Percentiles rank a stretch among this genome's conserved stretches.
phyloP scores from a whole-genome alignment of 2,797 vertebrate species.

The Lutjanus campechanus region DNA sequence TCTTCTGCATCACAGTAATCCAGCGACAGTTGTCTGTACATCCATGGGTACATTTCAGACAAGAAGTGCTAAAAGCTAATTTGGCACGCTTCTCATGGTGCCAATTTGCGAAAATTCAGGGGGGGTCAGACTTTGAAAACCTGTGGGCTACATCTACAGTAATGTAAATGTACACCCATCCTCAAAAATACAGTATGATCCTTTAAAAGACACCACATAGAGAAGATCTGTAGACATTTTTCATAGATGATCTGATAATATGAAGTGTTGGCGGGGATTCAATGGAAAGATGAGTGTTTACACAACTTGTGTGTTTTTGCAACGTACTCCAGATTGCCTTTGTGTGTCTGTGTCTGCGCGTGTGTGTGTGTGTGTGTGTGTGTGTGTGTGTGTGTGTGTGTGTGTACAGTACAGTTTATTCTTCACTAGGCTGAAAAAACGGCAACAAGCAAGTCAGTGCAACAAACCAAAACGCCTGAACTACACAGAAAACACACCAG shows the following conservation, averaged over 20 bases:
- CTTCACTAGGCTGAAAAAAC: constrained; percentile 39
- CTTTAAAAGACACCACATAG: neutral
- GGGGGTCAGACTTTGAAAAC: no score
- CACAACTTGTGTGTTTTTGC: constrained; percentile 19
- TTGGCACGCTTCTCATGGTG: no score
- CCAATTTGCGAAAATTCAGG: no score
- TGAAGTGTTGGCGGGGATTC: neutral
- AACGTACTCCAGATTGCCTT: constrained; percentile 15
- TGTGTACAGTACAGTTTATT: constrained; percentile 36
- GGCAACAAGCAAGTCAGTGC: constrained; percentile 26
- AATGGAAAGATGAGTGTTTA: neutral
- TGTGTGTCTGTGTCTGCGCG: neutral
- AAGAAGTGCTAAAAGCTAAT: neutral
- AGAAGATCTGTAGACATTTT: neutral
- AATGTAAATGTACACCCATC: no score
- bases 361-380: neutral
- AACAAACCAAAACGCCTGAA: constrained; percentile 31
- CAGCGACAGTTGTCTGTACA: no score
- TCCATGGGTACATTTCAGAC: neutral
- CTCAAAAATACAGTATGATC: neutral
- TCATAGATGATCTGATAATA: neutral
- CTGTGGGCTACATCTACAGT: no score
- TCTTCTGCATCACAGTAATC: neutral
- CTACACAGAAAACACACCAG: constrained; percentile 50
- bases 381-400: neutral